These are phyloP conservation scores for Morinoia aosen DNA, from an alignment of 2,888 invertebrate species.

Conservation along the genomic window DNA sequence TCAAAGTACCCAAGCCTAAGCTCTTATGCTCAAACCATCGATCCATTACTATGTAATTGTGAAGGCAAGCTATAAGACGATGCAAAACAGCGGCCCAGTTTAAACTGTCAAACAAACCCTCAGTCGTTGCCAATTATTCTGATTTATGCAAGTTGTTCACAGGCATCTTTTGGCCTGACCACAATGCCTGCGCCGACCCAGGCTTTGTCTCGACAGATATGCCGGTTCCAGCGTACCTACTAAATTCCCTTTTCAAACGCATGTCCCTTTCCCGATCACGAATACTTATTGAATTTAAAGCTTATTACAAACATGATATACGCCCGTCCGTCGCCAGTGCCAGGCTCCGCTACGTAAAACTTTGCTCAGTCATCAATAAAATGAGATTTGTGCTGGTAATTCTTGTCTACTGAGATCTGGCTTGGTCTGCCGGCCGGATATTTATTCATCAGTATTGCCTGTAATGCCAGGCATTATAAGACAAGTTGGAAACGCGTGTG, in stretches of 20 bases:
- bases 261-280: slow-evolving; percentile 42
- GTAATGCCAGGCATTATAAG: slow-evolving; percentile 52
- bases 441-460: slow-evolving; percentile 51
- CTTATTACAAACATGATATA: slow-evolving; percentile 24
- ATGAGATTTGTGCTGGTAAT: slow-evolving; percentile 40
- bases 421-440: slow-evolving; percentile 39
- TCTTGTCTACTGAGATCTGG: slow-evolving; percentile 49
- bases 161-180: slow-evolving; percentile 23
- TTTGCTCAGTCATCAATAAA: slow-evolving; percentile 32
- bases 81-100: slow-evolving; percentile 53
- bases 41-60: slow-evolving; percentile 52
- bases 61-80: slow-evolving; percentile 51
- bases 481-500: slow-evolving; percentile 53
- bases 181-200: slow-evolving; percentile 19
- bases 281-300: slow-evolving; percentile 38
- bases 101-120: slow-evolving; percentile 53
- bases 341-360: slow-evolving; percentile 8
- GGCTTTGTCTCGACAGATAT: slow-evolving; percentile 31
- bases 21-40: slow-evolving; percentile 46
- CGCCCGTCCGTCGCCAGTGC: neutral
- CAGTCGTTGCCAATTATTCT: slow-evolving; percentile 52
- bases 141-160: slow-evolving; percentile 47
- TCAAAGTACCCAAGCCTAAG: slow-evolving; percentile 40
- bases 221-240: neutral
- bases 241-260: slow-evolving; percentile 2